Percentiles rank a stretch among this genome's conserved stretches.
These are phyloP conservation scores for Plebejus anna DNA, from an alignment of 2,888 invertebrate genomes.

Conservation along the genomic window DNA sequence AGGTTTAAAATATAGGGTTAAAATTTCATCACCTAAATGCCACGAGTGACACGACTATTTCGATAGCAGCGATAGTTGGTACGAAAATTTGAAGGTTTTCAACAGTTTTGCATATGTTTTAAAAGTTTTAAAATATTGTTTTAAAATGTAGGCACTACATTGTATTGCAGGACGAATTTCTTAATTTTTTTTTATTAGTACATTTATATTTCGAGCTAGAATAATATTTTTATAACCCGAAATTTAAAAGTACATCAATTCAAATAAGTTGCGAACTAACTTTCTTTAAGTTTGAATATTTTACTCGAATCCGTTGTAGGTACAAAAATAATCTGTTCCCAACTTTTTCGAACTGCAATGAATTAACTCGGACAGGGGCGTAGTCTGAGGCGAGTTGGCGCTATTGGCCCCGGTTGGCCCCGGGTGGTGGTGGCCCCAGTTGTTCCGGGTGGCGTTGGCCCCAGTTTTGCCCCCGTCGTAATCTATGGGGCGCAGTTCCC, in stretches of 20 bases:
- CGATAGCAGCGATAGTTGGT: background rate
- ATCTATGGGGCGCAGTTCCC: slow-evolving; percentile 25
- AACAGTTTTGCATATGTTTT: too few species aligned
- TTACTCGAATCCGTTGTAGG: background rate
- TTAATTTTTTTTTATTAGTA: too few species aligned
- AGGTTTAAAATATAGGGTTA: background rate
- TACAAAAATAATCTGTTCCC: slow-evolving; percentile 1
- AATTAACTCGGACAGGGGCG: slow-evolving; percentile 10
- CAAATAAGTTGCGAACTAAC: background rate
- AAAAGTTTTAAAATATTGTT: too few species aligned
- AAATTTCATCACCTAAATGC: background rate
- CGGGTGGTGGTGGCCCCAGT: background rate
- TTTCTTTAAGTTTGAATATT: background rate
- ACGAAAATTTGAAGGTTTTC: background rate
- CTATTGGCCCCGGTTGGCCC: background rate
- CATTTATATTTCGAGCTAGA: too few species aligned
- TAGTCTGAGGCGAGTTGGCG: slow-evolving; percentile 1
- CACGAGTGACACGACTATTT: background rate
- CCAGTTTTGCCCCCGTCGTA: background rate
- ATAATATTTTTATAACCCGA: too few species aligned
- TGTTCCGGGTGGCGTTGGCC: background rate
- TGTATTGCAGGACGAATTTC: too few species aligned
- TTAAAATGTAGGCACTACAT: too few species aligned
- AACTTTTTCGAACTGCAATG: slow-evolving; percentile 21
- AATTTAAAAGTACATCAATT: background rate